Percentiles rank a stretch among this genome's conserved stretches.
Conservation (phyloP, 2,888 invertebrate species). For the Drosophila antonietae region DNA sequence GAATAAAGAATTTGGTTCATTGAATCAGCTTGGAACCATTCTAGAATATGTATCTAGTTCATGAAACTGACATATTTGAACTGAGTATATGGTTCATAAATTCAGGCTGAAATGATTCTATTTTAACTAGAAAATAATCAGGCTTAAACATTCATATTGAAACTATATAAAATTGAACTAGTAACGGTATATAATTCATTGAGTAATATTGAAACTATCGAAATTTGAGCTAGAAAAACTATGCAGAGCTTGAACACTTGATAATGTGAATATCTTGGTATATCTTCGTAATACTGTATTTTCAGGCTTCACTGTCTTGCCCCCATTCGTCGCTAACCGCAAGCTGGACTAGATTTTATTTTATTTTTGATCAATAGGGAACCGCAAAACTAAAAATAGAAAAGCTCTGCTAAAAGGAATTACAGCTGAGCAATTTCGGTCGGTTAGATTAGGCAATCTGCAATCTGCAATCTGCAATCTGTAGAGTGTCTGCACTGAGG, state of each 20-base stretch:
- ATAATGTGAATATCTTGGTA: not conserved
- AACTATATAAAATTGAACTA: not conserved
- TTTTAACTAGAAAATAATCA: no score
- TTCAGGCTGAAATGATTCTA: not conserved
- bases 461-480: not conserved
- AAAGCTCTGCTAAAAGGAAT: not conserved
- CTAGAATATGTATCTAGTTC: no score
- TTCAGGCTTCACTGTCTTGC: not conserved
- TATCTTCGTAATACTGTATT: no score
- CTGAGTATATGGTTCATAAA: not conserved
- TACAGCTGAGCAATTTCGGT: not conserved
- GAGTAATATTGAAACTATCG: no score
- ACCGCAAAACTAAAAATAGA: not conserved
- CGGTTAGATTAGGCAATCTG: constrained; percentile 3
- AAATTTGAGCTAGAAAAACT: not conserved
- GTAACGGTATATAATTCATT: not conserved
- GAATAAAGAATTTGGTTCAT: not conserved
- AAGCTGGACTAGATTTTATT: not conserved
- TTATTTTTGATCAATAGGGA: not conserved
- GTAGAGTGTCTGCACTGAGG: not conserved
- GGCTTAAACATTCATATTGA: not conserved
- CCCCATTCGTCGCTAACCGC: not conserved
- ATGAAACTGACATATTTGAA: no score
- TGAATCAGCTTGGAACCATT: not conserved
- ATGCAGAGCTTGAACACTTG: not conserved